Base-by-base conservation (phyloP, 2,888 invertebrate species). In the Papilio protenor region DNA sequence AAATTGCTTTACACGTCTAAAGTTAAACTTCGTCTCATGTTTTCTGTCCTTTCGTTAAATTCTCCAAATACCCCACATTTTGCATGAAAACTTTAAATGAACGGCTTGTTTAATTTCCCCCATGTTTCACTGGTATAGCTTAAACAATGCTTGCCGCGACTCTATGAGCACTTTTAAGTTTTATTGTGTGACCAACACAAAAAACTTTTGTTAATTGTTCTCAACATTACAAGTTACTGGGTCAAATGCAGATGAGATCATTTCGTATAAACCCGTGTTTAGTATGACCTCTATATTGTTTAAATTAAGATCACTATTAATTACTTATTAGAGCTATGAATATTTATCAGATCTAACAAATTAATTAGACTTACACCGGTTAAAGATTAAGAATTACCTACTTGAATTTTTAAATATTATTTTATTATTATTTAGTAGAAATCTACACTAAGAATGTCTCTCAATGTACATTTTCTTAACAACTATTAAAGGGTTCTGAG, bases 81-180 rank as follows among this genome's bases (percentile, higher is more conserved):
- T 52, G 75, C 47, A 73, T 77, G 77, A 66, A 73, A 76, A 81
- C 78, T 73, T 76, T 52, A 75, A 72, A 78, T 77, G 76, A 45
- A 77, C 61, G 75, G 78, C 76, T 71, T 78, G 71, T 77, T 77
- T 80, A 79, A 80, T 78, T 79, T 73, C 57, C 64, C 18, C 52
- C 57, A 55, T 47, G 74, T 52, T 76, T 74, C 33, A 70, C 73
- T 14, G 52, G 33, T 27, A 27, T 49, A 49, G 23, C 76, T 40
- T 70, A 73, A 57, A 73, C 73, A 73, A 70, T 49, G 73, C 73
- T 59, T 59, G 33, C n/a, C 59, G 16, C 74, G 33, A 77, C 49
- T 69, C 18, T 77, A 61, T 74, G 77, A 74, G 74, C 47, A 69
- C 70, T 74, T 74, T 74, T 55, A 73, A 73, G 57, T 77, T 70